Evolutionary conservation across 2,797 vertebrate species (phyloP), one percentile per base, ranked within the genome.

Genomic region (Neoniphon sammara): DNA sequence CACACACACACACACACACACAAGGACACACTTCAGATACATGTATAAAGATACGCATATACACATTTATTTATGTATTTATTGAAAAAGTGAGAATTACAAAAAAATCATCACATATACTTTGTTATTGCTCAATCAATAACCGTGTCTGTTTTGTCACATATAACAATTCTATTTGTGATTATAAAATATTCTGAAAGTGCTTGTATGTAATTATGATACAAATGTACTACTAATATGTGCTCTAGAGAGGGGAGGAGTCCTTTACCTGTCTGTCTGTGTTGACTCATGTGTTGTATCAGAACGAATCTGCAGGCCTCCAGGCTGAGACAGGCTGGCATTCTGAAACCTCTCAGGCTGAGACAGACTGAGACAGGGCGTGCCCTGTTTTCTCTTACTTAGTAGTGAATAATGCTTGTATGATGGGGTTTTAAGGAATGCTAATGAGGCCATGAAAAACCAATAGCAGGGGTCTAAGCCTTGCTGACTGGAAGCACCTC

Each of bases 361-460:
- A 82, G 36, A 49, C 65, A 66, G 8, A 73, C 65, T 53, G 75
- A 83, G 78, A 83, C 73, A 66, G 76, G 92, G 91, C 7, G 90
- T 90, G 90, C 74, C 85, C 50, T 3, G 56, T 78, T 81, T 77
- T 70, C 52, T 62, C 50, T 42, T 61, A 72, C 73, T 59, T 49
- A 61, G 62, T 62, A 18, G 56, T 73, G 75, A 84, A 73, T 90
- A 91, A 93, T 84, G 82, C 84, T 80, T 2, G 31, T 25, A 75
- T 76, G 65, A 88, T 82, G 62, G 76, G 75, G 85, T 30, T 73
- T 47, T 54, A 47, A 87, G 62, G 66, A 87, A 88, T 79, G 78
- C 54, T 36, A 70, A 77, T 47, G 17, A 18, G 18, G 61, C 66
- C 27, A 59, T 67, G 56, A 62, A 66, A 58, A 27, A 47, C 31